These are phyloP conservation scores for Heterotis niloticus DNA, from an alignment of 2,113 vertebrate genomes.

Conservation along the genomic window DNA sequence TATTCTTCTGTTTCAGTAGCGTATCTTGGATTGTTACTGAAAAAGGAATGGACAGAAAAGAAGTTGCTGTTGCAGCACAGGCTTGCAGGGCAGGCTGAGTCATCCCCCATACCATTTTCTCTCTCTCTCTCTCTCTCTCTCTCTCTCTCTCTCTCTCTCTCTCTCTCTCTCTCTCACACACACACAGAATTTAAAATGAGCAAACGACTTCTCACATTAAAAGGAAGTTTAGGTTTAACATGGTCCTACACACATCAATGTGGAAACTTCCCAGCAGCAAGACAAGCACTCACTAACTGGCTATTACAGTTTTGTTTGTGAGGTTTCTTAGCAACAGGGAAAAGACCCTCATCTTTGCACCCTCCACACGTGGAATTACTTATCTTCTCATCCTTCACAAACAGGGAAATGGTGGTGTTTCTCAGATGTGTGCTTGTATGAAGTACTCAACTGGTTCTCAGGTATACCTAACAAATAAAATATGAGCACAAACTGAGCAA, in stretches of 20 bases:
- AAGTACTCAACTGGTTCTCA: not conserved
- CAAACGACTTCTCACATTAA: not conserved
- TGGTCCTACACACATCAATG: too few relatives aligned
- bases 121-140: too few relatives aligned
- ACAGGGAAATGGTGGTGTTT: not conserved
- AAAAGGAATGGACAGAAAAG: too few relatives aligned
- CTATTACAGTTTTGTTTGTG: not conserved
- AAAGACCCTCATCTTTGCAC: not conserved
- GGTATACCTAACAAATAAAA: not conserved
- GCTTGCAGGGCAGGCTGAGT: too few relatives aligned
- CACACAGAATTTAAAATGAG: not conserved
- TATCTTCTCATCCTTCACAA: not conserved
- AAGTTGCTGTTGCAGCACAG: too few relatives aligned
- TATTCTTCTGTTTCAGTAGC: too few relatives aligned
- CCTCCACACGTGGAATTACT: not conserved
- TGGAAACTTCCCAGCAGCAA: not conserved
- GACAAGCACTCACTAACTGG: not conserved
- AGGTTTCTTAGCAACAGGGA: slow-evolving; percentile 9
- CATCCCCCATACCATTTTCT: too few relatives aligned
- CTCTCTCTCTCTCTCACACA: not conserved
- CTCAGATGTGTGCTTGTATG: too few relatives aligned
- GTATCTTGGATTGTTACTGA: too few relatives aligned
- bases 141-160: too few relatives aligned
- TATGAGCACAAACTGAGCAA: not conserved
- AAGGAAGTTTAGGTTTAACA: too few relatives aligned